Conservation (phyloP, 1,140 invertebrate genomes). For the Orchesella cincta region DNA sequence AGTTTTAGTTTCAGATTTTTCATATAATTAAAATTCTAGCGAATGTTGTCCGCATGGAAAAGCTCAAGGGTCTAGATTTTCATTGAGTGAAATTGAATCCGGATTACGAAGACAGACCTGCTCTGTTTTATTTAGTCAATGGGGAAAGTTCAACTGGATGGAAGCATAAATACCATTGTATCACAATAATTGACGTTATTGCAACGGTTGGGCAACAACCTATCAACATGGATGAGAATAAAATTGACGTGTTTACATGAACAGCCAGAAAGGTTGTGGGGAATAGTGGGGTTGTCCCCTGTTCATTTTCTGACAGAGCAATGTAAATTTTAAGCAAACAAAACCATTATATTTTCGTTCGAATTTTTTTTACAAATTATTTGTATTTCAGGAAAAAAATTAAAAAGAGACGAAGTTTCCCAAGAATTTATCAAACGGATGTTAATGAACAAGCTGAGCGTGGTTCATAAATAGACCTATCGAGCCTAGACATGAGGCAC, state of each 20-base stretch:
- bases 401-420: background rate
- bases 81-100: background rate
- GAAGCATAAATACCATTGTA: background rate
- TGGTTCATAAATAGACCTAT: no score
- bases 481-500: background rate
- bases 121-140: background rate
- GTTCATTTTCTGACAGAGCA: background rate
- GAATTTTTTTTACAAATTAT: no score
- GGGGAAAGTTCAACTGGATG: background rate
- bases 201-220: background rate
- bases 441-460: background rate
- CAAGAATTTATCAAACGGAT: background rate
- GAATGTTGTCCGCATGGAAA: background rate
- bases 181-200: background rate
- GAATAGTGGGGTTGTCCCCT: background rate
- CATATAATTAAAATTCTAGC: background rate
- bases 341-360: no score
- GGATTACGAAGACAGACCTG: background rate
- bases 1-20: no score
- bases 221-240: background rate
- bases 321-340: no score
- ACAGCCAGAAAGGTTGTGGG: background rate
- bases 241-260: background rate
- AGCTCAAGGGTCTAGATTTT: background rate
- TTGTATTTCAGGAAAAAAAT: no score